phyloP scores from a whole-genome alignment of 2,797 vertebrate species.

The Cossypha heuglini region DNA sequence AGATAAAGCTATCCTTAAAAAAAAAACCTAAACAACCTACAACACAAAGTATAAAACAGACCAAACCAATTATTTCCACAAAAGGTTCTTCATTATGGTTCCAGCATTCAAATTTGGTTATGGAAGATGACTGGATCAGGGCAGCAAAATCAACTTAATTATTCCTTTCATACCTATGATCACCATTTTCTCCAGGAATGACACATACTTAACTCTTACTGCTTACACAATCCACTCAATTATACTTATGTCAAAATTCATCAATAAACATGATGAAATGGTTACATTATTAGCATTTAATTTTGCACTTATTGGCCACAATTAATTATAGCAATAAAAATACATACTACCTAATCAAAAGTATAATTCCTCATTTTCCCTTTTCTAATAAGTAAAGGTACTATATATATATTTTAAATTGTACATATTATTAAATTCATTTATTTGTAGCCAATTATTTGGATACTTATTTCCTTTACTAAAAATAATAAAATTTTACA shows the following conservation, averaged over 20 bases:
- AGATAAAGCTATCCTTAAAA: background rate
- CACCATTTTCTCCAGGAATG: background rate
- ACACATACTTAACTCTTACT: background rate
- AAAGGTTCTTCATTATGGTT: rapidly evolving
- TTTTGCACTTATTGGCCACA: background rate
- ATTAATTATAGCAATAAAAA: background rate
- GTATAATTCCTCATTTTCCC: background rate
- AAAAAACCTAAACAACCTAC: rapidly evolving
- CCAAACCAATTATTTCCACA: background rate
- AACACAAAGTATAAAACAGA: background rate
- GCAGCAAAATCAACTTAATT: background rate
- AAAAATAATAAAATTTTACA: background rate
- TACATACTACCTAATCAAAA: background rate
- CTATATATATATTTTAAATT: background rate
- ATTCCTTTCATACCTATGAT: background rate
- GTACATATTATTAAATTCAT: background rate
- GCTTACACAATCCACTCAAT: background rate
- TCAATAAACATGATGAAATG: background rate
- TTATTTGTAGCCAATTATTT: background rate
- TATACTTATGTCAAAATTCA: background rate
- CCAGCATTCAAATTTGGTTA: background rate
- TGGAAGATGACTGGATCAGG: background rate
- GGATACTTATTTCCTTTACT: background rate
- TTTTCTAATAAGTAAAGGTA: background rate
- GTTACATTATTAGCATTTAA: background rate